Evolutionary conservation across 2,113 vertebrate species (phyloP), one percentile per base, ranked within the genome.

Genomic region (Pagrus major): DNA sequence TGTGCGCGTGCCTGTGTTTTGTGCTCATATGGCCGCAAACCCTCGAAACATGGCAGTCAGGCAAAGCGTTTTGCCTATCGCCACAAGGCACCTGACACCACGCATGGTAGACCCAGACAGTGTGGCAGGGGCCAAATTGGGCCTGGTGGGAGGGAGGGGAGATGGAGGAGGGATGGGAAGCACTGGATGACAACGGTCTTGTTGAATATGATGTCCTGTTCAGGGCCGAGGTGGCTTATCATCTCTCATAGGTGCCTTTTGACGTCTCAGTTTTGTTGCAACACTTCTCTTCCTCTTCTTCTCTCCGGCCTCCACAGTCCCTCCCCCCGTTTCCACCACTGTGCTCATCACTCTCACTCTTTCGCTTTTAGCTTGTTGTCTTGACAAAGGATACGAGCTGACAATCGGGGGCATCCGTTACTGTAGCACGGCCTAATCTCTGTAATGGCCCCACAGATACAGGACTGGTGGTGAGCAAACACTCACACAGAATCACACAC

Each of bases 331-430:
- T 56, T 69, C 80, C 56, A 58, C 73, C 75, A 51, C 74, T 39
- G 42, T 60, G 31, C 63, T 84, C 86, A 61, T 89, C 87, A 83
- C 79, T 87, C 81, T 78, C 91, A 89, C 83, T 88, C 92, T 86
- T 88, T 90, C 92, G 83, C 89, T 84, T 86, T 88, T 78, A 86
- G 85, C 85, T 82, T 80, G 85, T 86, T 84, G 85, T 86, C 87
- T 96, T 96, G 96, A 96, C 93, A 93, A 76, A 93, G 89, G 89
- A 97, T 92, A 37, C 84, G 92, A 97, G 90, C 90, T 97, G 97
- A 97, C 97, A 97, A 94, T 86, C 83, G 87, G 93, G 91, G 94
- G 95, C 95, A 60, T 94, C 93, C 96, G 94, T 94, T 94, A 96
- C 93, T 93, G 88, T 93, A 92, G 88, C 89, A 23, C 85, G 71